Conservation (phyloP, 2,888 invertebrate species). For the Dryobotodes eremita region DNA sequence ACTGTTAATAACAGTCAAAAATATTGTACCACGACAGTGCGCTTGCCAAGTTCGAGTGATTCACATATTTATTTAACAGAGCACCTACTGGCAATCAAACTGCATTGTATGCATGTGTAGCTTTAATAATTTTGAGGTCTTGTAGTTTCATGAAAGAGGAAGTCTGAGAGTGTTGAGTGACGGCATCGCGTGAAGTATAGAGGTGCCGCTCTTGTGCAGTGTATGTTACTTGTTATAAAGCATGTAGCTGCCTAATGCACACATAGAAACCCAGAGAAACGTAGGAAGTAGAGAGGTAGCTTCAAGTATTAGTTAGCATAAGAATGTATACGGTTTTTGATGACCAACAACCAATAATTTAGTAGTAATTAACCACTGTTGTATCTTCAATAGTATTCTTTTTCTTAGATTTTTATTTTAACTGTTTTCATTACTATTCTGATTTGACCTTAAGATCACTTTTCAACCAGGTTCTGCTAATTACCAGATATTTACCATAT, state of each 20-base stretch:
- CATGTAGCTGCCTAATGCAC: constrained; percentile 59
- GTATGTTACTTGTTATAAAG: constrained; percentile 50
- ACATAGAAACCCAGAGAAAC: constrained; percentile 50
- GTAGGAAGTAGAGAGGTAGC: constrained; percentile 31
- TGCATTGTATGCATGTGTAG: too few relatives aligned
- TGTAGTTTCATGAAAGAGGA: constrained; percentile 62
- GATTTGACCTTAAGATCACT: not conserved
- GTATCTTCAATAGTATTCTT: not conserved
- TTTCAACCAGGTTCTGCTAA: not conserved
- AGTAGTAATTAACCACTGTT: not conserved
- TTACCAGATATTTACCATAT: constrained; percentile 9
- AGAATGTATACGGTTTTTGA: constrained; percentile 31
- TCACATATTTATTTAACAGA: not conserved
- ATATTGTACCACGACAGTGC: not conserved
- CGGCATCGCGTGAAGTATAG: constrained; percentile 44
- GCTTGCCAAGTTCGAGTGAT: not conserved
- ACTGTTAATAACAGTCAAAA: not conserved
- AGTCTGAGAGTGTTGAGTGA: constrained; percentile 42
- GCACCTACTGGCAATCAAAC: not conserved
- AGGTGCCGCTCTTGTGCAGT: constrained; percentile 50
- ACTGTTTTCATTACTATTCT: not conserved
- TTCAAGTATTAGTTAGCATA: constrained; percentile 24
- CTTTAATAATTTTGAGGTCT: constrained; percentile 36
- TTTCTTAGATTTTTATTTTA: not conserved
- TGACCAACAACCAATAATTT: not conserved